Conservation (phyloP, 2,113 vertebrate species). For the Bos indicus region DNA sequence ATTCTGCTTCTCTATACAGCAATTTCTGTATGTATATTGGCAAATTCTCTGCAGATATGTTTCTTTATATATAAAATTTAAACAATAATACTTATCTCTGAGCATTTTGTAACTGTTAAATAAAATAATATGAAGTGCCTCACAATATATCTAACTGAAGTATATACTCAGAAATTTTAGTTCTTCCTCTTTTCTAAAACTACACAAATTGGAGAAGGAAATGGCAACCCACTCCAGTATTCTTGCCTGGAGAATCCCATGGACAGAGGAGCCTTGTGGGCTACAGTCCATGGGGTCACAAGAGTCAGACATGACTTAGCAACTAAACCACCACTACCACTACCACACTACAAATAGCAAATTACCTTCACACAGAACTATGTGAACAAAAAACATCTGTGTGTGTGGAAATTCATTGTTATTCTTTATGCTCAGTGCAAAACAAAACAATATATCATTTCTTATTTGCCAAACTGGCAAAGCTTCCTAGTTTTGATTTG, state of each 20-base stretch:
- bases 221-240: background rate
- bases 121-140: background rate
- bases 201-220: background rate
- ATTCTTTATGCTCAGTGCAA: background rate
- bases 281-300: accelerated
- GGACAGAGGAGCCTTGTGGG: background rate
- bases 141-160: background rate
- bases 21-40: background rate
- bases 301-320: background rate
- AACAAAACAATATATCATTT: background rate
- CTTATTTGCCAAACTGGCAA: background rate
- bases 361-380: constrained; percentile 22
- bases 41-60: background rate
- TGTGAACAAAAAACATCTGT: background rate
- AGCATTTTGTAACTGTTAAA: background rate
- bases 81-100: background rate
- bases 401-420: background rate
- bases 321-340: background rate
- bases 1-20: background rate
- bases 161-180: background rate
- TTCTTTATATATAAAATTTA: background rate
- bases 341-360: background rate
- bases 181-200: background rate
- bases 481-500: background rate
- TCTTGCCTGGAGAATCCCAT: background rate